Evolutionary conservation across 2,797 vertebrate species (phyloP).

Genomic region (Galago senegalensis): DNA sequence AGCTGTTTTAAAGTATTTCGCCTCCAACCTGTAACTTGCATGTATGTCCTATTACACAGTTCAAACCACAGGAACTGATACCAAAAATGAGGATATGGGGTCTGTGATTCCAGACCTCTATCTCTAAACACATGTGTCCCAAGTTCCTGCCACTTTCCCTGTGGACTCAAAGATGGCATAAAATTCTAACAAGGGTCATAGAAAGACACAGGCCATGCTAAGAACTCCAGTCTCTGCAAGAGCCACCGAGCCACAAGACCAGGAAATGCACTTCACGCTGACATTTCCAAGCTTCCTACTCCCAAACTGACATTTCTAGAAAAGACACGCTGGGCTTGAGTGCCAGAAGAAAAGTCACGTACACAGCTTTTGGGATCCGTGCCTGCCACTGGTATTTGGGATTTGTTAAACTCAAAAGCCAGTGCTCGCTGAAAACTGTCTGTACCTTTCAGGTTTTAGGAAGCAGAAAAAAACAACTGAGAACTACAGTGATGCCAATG

Average conservation of each 20-base stretch:
- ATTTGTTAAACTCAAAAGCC: constrained; percentile 19
- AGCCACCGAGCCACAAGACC: background rate
- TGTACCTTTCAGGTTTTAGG: constrained; percentile 10
- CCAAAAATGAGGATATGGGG: background rate
- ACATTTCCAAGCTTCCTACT: constrained; percentile 50
- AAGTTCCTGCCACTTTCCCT: background rate
- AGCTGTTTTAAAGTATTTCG: background rate
- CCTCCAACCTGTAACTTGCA: background rate
- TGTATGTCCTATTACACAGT: background rate
- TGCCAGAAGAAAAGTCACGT: background rate
- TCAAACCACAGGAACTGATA: background rate
- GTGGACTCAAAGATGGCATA: background rate
- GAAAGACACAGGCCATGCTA: background rate
- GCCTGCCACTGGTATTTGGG: constrained; percentile 20
- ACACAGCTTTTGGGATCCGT: background rate
- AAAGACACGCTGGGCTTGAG: constrained; percentile 27
- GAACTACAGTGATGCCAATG: background rate
- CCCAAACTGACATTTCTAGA: constrained; percentile 72
- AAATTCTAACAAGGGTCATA: background rate
- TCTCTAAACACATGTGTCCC: background rate
- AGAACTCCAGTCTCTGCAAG: background rate
- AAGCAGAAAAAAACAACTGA: background rate
- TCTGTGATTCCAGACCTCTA: background rate
- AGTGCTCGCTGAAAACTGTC: constrained; percentile 10
- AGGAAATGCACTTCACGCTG: background rate